Evolutionary conservation across 2,113 vertebrate genomes (phyloP), one percentile per base, ranked within the genome.

Genomic region (Daphoenositta chrysoptera): DNA sequence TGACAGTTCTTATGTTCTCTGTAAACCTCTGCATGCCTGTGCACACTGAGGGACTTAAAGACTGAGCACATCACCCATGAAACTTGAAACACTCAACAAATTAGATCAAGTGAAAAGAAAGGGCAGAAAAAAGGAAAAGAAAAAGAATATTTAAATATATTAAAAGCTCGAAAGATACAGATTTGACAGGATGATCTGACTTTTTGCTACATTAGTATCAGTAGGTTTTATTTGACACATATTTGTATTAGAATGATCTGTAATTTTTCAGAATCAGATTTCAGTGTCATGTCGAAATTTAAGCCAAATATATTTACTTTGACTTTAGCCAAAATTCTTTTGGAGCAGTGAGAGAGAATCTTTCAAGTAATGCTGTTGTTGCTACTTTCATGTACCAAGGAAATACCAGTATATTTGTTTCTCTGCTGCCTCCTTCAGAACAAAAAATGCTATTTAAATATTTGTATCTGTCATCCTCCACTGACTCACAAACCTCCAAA

Each of bases 121-220:
- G 13, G 1, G 13, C 57, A 37, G 57, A 60, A 10, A 22, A 15
- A 89, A 83, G 1, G n/a, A 82, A 61, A 57, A 66, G 28, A 48
- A 88, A 92, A 63, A 40, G 2, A 45, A 20, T 65, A 68, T 58
- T 83, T 69, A 88, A 96, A 77, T 77, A 77, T 9, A 63, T 87
- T 75, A 87, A 85, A 83, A 81, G 80, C 44, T 93, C 35, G 91
- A 91, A 93, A 96, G 44, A 73, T 68, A 69, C 9, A 83, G 79
- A 83, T 95, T 96, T 91, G 88, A 81, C 81, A 96, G 93, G 70
- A 73, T 95, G 91, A 91, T 96, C 64, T 95, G 75, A 93, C 94
- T 97, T 98, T 97, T 97, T 97, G 82, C 83, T 97, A 92, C 68
- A 82, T 96, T 96, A 96, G 68, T 90, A 95, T 47, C 63, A 91